Percentiles rank a stretch among this genome's conserved stretches.
phyloP scores from a whole-genome alignment of 2,888 invertebrate genomes.

The Limnephilus lunatus region DNA sequence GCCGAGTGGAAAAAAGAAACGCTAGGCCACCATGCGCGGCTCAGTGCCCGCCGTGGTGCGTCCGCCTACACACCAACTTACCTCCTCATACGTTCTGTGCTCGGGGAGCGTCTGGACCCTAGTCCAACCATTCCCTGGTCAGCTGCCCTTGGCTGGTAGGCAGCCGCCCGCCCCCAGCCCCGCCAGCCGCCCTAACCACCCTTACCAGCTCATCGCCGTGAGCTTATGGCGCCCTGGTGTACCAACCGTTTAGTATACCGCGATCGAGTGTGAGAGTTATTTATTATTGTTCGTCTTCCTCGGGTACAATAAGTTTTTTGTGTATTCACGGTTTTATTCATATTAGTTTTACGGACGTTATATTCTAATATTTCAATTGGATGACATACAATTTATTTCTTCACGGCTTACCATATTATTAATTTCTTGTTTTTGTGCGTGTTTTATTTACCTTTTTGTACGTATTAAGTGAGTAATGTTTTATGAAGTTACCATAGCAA shows the following conservation, averaged over 20 bases:
- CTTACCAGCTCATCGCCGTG: background rate
- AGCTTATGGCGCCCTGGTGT: background rate
- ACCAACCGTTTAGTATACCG: background rate
- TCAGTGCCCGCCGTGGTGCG: constrained; percentile 67
- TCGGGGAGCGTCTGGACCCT: constrained; percentile 11
- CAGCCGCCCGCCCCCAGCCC: background rate
- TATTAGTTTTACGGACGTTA: background rate
- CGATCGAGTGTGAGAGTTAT: background rate
- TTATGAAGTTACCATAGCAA: background rate
- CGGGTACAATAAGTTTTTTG: background rate
- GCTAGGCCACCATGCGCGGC: constrained; percentile 57
- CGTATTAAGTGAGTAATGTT: background rate
- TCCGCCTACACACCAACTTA: constrained; percentile 58
- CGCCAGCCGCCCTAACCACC: constrained; percentile 10
- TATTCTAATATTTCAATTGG: background rate
- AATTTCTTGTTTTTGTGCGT: background rate
- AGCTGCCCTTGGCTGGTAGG: background rate
- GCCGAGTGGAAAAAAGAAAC: constrained; percentile 64
- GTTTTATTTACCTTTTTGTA: background rate
- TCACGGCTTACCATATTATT: background rate
- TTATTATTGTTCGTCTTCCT: background rate
- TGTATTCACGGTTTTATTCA: background rate
- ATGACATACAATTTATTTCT: background rate
- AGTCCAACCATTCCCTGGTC: background rate
- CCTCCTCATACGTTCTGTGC: background rate